phyloP scores from a whole-genome alignment of 2,888 invertebrate species.

The Tenodera sinensis region DNA sequence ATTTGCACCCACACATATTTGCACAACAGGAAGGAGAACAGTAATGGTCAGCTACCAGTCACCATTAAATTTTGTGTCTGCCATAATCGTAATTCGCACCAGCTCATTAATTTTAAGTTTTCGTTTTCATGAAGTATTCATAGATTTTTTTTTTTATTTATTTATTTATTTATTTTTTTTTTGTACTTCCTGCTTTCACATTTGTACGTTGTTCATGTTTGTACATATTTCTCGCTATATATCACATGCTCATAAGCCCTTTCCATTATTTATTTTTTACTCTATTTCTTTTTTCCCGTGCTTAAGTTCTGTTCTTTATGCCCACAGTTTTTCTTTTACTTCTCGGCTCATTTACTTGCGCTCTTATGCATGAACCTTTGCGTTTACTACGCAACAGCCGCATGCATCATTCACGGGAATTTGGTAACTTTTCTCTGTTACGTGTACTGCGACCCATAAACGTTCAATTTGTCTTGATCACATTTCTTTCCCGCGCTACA shows the following conservation, averaged over 20 bases:
- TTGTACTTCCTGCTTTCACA: no score
- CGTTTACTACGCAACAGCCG: neutral
- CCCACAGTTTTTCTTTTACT: neutral
- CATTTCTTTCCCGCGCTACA: neutral
- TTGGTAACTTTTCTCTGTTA: neutral
- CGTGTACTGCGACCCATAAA: neutral
- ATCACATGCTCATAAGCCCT: neutral
- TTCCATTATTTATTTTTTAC: neutral
- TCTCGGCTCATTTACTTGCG: neutral
- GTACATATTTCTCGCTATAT: neutral
- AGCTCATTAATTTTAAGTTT: neutral
- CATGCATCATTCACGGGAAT: neutral
- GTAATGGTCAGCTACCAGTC: no score
- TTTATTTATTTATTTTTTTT: no score
- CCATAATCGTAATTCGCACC: no score
- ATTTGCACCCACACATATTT: no score
- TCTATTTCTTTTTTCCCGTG: neutral
- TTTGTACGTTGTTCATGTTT: neutral
- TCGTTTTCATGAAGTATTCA: neutral
- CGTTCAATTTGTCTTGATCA: neutral
- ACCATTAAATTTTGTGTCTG: no score
- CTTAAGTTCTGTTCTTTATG: neutral
- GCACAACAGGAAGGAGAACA: no score
- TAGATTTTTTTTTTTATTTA: no score
- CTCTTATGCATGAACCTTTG: neutral